Evolutionary conservation across 2,888 invertebrate genomes (phyloP).

Genomic region (Xanthia togata): DNA sequence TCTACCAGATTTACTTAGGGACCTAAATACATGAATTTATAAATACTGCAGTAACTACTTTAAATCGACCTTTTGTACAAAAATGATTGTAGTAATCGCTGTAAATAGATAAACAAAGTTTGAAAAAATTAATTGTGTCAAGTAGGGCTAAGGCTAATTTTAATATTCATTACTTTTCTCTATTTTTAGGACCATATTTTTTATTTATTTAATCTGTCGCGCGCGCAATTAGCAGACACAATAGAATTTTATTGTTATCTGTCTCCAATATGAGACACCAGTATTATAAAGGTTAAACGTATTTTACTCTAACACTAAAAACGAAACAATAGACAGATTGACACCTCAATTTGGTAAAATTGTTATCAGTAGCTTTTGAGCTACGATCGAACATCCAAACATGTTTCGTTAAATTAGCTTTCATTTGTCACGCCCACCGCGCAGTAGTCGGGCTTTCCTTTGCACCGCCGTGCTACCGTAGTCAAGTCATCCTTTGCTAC

Average conservation of each 20-base stretch:
- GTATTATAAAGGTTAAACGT: no score
- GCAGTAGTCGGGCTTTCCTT: background rate
- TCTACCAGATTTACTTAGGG: background rate
- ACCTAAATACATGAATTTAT: background rate
- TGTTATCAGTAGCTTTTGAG: background rate
- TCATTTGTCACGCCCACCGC: background rate
- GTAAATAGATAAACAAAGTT: background rate
- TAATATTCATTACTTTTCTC: background rate
- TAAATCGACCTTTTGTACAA: background rate
- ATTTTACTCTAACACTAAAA: background rate
- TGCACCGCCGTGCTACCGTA: background rate
- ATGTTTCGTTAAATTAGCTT: background rate
- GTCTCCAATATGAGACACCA: no score
- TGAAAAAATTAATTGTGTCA: background rate
- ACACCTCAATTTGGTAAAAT: background rate
- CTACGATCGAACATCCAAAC: background rate
- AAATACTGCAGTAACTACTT: background rate
- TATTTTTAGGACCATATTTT: background rate
- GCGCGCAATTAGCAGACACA: no score
- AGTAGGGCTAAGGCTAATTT: background rate
- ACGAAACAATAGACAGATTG: no score
- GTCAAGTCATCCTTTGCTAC: background rate
- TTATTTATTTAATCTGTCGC: background rate
- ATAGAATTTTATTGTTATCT: no score
- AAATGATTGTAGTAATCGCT: background rate